Conservation (phyloP, 2,113 vertebrate species). For the Muscicapa adusta region DNA sequence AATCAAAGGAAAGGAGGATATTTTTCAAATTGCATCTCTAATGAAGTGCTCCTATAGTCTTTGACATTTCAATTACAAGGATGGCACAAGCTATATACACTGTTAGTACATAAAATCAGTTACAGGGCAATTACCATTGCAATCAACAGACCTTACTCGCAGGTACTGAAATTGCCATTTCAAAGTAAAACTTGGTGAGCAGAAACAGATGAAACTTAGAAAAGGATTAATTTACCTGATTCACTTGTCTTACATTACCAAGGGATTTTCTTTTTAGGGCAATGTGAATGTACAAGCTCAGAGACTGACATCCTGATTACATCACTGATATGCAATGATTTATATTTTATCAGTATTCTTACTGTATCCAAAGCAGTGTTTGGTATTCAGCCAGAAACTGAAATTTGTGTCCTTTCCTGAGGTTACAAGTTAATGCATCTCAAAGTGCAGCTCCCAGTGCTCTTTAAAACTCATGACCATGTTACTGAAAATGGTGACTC, state of each 20-base stretch:
- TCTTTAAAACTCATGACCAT: conserved; percentile 9
- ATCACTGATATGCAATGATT: not conserved
- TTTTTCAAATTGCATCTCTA: not conserved
- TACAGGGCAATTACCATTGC: not conserved
- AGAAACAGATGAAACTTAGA: not conserved
- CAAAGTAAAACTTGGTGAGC: not conserved
- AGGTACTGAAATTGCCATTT: not conserved
- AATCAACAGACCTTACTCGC: conserved; percentile 1
- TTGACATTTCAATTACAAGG: not conserved
- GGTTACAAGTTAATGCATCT: conserved; percentile 27
- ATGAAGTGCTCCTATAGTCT: not conserved
- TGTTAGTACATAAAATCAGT: not conserved
- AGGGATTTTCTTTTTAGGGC: not conserved
- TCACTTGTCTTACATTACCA: not conserved
- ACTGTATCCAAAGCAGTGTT: conserved; percentile 11
- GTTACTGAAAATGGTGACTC: conserved; percentile 33
- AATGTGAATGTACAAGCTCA: not conserved
- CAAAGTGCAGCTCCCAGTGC: conserved; percentile 29
- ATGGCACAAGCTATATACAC: not conserved
- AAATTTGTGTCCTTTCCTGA: conserved; percentile 51
- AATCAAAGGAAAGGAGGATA: not conserved
- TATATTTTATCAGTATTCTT: not conserved
- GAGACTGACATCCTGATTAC: not conserved
- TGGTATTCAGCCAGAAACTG: conserved; percentile 40
- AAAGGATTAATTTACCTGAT: not conserved